Evolutionary conservation across 2,888 invertebrate genomes (phyloP), one percentile per base, ranked within the genome.

Genomic region (Ennomos fuscantarius): DNA sequence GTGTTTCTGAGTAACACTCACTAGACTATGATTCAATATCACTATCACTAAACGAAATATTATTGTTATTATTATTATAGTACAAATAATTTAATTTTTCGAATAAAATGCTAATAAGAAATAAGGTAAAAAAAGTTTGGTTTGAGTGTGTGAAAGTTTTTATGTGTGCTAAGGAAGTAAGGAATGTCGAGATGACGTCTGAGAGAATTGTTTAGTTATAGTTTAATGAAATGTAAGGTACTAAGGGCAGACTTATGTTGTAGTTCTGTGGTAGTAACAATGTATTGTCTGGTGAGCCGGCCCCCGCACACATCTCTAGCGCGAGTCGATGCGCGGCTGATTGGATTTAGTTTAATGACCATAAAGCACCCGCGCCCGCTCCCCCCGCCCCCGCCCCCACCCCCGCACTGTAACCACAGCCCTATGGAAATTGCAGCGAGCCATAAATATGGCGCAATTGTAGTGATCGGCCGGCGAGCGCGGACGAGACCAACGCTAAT

Each of bases 311-410:
- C 67, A 54, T 64, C 64, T 52, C 66, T 64, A 51, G 61, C 52
- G 54, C 56, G 52, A 68, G 63, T 68, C 65, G 72, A 72, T 62
- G 72, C 66, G 71, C 73, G 66, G 75, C 76, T 86, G 87, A 87
- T 87, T 86, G 88, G 82, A 82, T 87, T 84, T 81, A 83, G 80
- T 85, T 86, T 86, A 86, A 87, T 87, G 82, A 86, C 82, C 84
- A 86, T 87, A 87, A 87, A 86, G 82, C 82, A 86, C 84, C 76
- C 72, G 67, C 68, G 62, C 66, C 59, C 62, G 54, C 62, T 59
- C 66, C 62, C 66, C 61, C 54, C 24, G 24, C 63, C 65, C 63
- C 58, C 63, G 66, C 66, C 67, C 62, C 63, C 72, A 62, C 69
- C 56, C 63, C 61, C 63, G 61, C 58, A 56, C 66, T 43, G 61